These are phyloP conservation scores for Candidula unifasciata DNA, from an alignment of 2,888 invertebrate genomes.

Conservation along the genomic window DNA sequence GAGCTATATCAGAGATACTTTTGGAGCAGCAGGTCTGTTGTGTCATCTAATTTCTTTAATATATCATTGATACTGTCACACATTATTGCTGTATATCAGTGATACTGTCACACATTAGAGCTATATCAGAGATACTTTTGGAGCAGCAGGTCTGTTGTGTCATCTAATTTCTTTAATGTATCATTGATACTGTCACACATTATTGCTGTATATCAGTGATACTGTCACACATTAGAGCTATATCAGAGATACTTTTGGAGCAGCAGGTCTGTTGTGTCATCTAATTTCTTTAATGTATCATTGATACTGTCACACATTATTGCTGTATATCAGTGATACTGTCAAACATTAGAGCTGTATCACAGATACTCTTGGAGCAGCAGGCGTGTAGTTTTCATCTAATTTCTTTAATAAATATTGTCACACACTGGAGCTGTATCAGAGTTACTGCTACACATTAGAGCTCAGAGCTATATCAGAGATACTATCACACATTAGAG, in stretches of 20 bases:
- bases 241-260: conserved; percentile 70
- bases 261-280: conserved; percentile 67
- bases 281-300: background rate
- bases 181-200: no score
- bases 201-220: no score
- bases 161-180: background rate
- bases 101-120: conserved; percentile 73
- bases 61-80: no score
- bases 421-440: no score
- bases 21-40: conserved; percentile 70
- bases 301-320: no score
- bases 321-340: conserved; percentile 73
- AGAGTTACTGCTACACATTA: conserved; percentile 73
- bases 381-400: conserved; percentile 63
- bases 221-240: conserved; percentile 71
- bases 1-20: conserved; percentile 71
- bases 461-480: conserved; percentile 70
- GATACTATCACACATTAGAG: no score
- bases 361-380: conserved; percentile 70
- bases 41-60: background rate
- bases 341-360: conserved; percentile 70
- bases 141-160: conserved; percentile 69
- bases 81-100: no score
- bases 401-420: background rate
- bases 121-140: conserved; percentile 69